These are phyloP conservation scores for Trichomycterus rosablanca DNA, from an alignment of 2,113 vertebrate genomes.

Conservation along the genomic window DNA sequence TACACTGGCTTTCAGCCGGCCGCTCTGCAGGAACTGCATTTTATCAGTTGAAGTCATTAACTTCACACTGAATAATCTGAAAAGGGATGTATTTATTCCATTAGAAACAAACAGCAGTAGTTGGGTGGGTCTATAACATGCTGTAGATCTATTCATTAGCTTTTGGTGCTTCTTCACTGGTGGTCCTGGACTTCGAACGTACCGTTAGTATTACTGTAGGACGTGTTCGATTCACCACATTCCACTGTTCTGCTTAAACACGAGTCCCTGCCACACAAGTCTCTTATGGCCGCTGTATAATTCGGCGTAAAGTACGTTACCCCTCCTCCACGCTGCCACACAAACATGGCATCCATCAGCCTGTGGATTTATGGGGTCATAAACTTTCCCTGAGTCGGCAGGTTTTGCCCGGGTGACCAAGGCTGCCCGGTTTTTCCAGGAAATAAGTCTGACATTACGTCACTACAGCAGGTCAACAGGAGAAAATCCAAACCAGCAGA, in stretches of 20 bases:
- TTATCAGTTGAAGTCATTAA: too few species aligned
- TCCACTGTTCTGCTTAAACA: neutral
- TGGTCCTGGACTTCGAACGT: too few species aligned
- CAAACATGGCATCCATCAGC: constrained; percentile 6
- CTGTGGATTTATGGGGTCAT: constrained; percentile 15
- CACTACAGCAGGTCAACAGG: neutral
- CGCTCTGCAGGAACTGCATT: too few species aligned
- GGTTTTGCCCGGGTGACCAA: constrained; percentile 15
- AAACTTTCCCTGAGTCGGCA: constrained; percentile 23
- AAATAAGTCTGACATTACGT: neutral
- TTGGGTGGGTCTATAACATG: too few species aligned
- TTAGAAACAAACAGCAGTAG: too few species aligned
- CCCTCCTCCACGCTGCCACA: constrained; percentile 6
- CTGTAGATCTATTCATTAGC: too few species aligned
- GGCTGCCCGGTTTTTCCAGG: neutral
- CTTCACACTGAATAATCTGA: too few species aligned
- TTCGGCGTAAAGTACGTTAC: neutral
- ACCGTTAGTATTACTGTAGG: too few species aligned
- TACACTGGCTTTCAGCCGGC: too few species aligned
- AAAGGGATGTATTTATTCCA: too few species aligned
- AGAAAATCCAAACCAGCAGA: neutral
- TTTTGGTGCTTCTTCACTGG: too few species aligned
- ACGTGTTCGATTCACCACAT: too few species aligned
- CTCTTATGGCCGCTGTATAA: neutral
- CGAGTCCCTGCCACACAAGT: neutral